Conservation (phyloP, 2,797 vertebrate species). For the Falco columbarius region DNA sequence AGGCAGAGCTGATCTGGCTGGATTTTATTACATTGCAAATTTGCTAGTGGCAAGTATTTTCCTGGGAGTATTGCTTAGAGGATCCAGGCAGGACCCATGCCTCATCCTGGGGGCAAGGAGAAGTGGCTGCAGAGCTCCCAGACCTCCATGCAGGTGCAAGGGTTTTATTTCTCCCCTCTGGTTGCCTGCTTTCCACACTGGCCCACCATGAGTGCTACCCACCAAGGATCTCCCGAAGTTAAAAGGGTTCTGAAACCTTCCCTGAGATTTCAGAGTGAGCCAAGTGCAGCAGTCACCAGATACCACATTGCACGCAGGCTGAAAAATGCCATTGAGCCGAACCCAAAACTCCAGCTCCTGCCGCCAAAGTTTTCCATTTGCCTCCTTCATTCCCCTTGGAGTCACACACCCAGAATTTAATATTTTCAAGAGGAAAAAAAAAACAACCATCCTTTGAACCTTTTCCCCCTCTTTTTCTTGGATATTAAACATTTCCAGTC, state of each 20-base stretch:
- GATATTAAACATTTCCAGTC: conserved; percentile 29
- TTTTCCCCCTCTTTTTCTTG: neutral
- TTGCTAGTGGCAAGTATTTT: neutral
- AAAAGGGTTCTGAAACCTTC: neutral
- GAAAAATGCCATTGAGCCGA: neutral
- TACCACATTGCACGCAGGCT: neutral
- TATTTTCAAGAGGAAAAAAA: neutral
- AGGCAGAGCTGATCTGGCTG: neutral
- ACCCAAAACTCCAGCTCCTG: neutral
- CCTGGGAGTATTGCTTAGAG: neutral
- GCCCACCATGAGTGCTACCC: neutral
- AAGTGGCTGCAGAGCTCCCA: neutral
- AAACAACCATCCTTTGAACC: neutral
- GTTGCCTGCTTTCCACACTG: neutral
- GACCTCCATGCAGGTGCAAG: fast-evolving
- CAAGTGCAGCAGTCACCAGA: fast-evolving
- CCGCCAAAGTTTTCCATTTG: neutral
- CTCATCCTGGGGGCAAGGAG: neutral
- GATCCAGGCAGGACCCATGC: neutral
- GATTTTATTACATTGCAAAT: neutral
- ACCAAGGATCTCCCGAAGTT: neutral
- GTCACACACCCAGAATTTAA: neutral
- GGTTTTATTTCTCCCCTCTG: neutral
- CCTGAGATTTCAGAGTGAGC: neutral
- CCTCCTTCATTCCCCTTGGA: neutral